A percentile compares a stretch with the other conserved stretches of the same genome.
These are phyloP conservation scores for Anoura caudifer DNA, from an alignment of 2,113 vertebrate species.

Conservation along the genomic window DNA sequence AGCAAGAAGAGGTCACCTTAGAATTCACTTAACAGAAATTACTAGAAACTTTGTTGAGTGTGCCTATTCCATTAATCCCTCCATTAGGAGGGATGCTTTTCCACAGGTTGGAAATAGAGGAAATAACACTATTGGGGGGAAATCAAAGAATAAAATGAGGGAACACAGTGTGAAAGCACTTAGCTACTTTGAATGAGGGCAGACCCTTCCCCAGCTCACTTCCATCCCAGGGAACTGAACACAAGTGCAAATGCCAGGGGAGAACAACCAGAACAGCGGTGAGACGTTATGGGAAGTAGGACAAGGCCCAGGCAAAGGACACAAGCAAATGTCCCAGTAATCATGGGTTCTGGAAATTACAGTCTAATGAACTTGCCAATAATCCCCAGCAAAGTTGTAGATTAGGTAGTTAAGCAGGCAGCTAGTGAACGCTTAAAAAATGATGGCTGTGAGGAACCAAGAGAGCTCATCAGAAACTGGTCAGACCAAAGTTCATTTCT, in stretches of 20 bases:
- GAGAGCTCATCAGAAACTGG: not conserved
- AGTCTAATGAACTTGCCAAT: not conserved
- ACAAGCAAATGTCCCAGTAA: not conserved
- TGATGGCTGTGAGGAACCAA: not conserved
- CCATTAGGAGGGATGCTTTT: conserved; percentile 35
- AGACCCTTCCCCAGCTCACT: not conserved
- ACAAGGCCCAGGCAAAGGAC: not conserved
- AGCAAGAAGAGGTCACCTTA: conserved; percentile 10
- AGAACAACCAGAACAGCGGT: not conserved
- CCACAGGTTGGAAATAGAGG: conserved; percentile 32
- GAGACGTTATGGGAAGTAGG: not conserved
- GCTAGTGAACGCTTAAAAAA: not conserved
- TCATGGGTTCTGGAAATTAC: not conserved
- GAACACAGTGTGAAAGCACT: not conserved
- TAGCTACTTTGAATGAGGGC: not conserved
- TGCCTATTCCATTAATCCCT: conserved; percentile 12
- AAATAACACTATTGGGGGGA: conserved; percentile 12
- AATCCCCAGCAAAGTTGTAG: not conserved
- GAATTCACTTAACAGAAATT: conserved; percentile 44
- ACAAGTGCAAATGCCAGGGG: not conserved
- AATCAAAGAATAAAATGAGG: not conserved
- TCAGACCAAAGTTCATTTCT: not conserved
- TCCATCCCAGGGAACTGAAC: not conserved
- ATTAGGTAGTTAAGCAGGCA: not conserved
- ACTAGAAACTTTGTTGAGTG: conserved; percentile 17